Base-by-base conservation (phyloP, 35 echinoderm and acorn worm species). In the Apostichopus japonicus region DNA sequence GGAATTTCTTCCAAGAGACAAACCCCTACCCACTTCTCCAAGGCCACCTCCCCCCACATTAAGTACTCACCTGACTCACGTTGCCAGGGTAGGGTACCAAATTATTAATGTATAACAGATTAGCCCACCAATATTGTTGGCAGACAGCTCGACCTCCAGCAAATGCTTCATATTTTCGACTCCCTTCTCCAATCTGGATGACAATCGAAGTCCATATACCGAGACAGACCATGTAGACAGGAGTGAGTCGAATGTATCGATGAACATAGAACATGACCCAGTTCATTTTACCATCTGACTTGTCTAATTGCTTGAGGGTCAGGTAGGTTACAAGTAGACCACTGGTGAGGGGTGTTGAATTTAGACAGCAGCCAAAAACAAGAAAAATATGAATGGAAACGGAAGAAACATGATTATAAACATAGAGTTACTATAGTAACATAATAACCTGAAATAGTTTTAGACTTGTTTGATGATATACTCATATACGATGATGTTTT, bases 221-320 rank as follows among this genome's bases (percentile, higher is more conserved):
- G 53, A 94, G 17, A 52, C 52, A 76, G 19, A 95, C 53, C 80
- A 95, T 87, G 24, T 95, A 95, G 1, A 88, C 84, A 6, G 94
- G 94, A 14, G 90, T 95, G 0, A 95, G 72, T 77, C 94, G 90
- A 67, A 62, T 65, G 23, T 78, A 95, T 72, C 94, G 94, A 87
- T 95, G 94, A 6, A 95, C 76, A 14, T 81, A 92, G 84, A 95
- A 95, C 70, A 95, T 14, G 0, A 70, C n/a, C 94, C 94, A 95
- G 83, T 92, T 95, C 7, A 88, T 52, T 88, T 92, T 92, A 24
- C 94, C 94, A 11, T 81, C 22, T 8, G 80, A 72, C 21, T 82
- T 92, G 19, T 91, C 83, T 57, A 95, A 33, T 17, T 72, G 54
- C 83, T 95, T 95, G 15, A 95, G 56, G 4, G 94, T 92, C 11